These are phyloP conservation scores for Recurvirostra avosetta DNA, from an alignment of 2,113 vertebrate genomes.

Conservation along the genomic window DNA sequence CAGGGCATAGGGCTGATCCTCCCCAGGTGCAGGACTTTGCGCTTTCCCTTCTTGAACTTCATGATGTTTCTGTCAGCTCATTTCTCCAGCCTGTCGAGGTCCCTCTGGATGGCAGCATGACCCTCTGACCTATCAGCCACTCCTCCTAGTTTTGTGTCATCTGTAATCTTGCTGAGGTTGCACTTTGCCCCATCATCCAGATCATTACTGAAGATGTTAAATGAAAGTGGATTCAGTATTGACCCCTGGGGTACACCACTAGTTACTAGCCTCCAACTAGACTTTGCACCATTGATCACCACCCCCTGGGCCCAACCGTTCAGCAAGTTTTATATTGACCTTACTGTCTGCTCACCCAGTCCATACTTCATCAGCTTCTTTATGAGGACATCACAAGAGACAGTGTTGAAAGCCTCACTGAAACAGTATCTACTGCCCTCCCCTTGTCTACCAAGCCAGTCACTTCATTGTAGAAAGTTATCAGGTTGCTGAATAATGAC, in stretches of 20 bases:
- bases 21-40: not conserved
- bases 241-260: not conserved
- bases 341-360: not conserved
- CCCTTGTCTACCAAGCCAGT: not conserved
- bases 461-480: not conserved
- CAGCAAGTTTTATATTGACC: not conserved
- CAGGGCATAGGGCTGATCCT: not conserved
- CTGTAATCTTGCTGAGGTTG: not conserved
- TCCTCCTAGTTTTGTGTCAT: not conserved
- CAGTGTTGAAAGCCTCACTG: not conserved
- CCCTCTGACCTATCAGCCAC: not conserved
- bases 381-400: not conserved
- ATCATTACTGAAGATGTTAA: not conserved
- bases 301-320: not conserved
- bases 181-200: not conserved
- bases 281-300: not conserved
- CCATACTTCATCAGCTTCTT: not conserved
- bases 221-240: not conserved
- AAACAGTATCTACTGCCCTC: not conserved
- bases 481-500: not conserved
- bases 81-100: not conserved
- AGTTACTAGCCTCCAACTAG: not conserved
- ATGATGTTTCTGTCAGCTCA: not conserved
- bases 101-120: not conserved
- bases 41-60: not conserved